Evolutionary conservation across 2,113 vertebrate genomes (phyloP).

Genomic region (Physeter macrocephalus): DNA sequence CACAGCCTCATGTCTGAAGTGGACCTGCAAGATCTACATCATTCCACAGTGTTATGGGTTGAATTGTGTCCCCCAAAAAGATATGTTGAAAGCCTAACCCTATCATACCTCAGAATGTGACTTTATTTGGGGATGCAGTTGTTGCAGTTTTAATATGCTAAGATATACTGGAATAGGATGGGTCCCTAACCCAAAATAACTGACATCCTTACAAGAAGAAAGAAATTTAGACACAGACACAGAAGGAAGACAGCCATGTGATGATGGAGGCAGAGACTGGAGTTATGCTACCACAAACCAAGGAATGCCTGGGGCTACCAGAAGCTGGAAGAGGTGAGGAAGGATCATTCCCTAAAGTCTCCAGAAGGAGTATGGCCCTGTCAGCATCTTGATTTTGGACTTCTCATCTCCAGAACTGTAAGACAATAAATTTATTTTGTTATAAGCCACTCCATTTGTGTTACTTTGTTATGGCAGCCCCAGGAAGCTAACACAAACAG

Average conservation of each 20-base stretch:
- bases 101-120: neutral
- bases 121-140: neutral
- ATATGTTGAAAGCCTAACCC: neutral
- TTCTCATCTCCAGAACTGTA: neutral
- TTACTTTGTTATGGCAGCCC: neutral
- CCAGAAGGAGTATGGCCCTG: neutral
- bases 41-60: neutral
- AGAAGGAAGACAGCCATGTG: neutral
- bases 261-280: neutral
- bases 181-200: neutral
- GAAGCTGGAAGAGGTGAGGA: neutral
- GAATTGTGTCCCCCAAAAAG: neutral
- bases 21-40: neutral
- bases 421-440: neutral
- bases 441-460: neutral
- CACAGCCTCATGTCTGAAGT: neutral
- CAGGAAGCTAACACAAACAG: neutral
- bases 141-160: neutral
- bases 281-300: neutral
- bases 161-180: neutral
- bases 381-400: neutral
- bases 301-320: too few species aligned
- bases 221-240: neutral
- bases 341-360: neutral
- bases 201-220: neutral